These are phyloP conservation scores for Sorex fumeus DNA, from an alignment of 2,113 vertebrate genomes.

Conservation along the genomic window DNA sequence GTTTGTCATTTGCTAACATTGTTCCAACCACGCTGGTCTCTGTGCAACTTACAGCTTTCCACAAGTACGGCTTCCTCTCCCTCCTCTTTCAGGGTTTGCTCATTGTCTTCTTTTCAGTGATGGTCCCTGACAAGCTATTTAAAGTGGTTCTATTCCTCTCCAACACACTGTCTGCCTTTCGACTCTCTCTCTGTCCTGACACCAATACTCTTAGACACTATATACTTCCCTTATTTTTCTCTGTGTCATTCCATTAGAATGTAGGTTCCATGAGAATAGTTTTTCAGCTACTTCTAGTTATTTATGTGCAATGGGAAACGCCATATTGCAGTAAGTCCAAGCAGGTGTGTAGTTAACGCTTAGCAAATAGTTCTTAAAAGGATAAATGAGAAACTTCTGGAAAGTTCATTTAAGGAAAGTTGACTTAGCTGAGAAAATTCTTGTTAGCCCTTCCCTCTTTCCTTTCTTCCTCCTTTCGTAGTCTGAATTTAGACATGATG, in stretches of 20 bases:
- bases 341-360: too few relatives aligned
- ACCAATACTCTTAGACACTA: background rate
- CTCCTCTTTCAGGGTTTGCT: background rate
- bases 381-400: background rate
- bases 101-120: background rate
- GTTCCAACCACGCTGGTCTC: background rate
- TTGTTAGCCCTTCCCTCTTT: background rate
- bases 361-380: background rate
- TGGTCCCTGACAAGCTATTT: background rate
- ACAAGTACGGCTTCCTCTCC: background rate
- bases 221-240: background rate
- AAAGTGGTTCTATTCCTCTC: background rate
- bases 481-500: background rate
- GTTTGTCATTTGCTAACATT: background rate
- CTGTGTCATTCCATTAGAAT: background rate
- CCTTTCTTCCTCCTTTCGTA: background rate
- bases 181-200: background rate
- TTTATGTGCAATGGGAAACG: background rate
- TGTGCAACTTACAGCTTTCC: fast-evolving
- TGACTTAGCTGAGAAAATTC: background rate
- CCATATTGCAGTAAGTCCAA: background rate
- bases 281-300: background rate
- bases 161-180: background rate
- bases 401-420: background rate
- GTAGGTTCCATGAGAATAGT: background rate